phyloP scores from a whole-genome alignment of 2,797 vertebrate genomes.

The Schizopygopsis malacanthus region DNA sequence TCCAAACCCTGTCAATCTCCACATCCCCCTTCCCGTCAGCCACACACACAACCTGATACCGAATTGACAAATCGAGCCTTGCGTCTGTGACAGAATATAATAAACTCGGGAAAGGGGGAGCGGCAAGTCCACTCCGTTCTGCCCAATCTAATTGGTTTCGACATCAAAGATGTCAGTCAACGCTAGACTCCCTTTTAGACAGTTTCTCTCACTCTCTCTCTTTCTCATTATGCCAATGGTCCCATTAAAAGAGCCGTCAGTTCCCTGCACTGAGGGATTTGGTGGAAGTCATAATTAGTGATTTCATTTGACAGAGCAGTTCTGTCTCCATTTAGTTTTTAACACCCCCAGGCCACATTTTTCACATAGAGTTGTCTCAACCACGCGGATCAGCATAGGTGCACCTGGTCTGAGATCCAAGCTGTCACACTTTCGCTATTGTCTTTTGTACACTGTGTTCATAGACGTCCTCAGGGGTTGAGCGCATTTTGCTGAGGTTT shows the following conservation, averaged over 20 bases:
- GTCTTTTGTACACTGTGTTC: conserved; percentile 50
- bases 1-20: conserved; percentile 63
- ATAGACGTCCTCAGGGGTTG: conserved; percentile 48
- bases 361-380: conserved; percentile 53
- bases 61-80: conserved; percentile 90
- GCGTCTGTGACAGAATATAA: conserved; percentile 91
- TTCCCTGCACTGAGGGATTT: conserved; percentile 84
- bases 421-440: conserved; percentile 52
- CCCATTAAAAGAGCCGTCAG: conserved; percentile 86
- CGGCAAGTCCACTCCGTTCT: conserved; percentile 84
- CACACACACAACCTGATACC: conserved; percentile 82
- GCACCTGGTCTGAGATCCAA: conserved; percentile 59
- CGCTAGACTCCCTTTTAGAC: conserved; percentile 84
- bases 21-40: conserved; percentile 76
- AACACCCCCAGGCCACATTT: conserved; percentile 61
- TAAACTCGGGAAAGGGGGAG: conserved; percentile 82
- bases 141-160: conserved; percentile 88
- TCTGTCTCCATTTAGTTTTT: conserved; percentile 62
- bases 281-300: conserved; percentile 88
- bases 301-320: conserved; percentile 64
- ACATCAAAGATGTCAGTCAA: conserved; percentile 90
- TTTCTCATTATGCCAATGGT: conserved; percentile 87
- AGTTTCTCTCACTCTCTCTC: conserved; percentile 79
- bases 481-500: conserved; percentile 40
- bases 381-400: conserved; percentile 43